Percentiles rank a stretch among this genome's conserved stretches.
These are phyloP conservation scores for Ataeniobius toweri DNA, from an alignment of 2,797 vertebrate genomes.

Conservation along the genomic window DNA sequence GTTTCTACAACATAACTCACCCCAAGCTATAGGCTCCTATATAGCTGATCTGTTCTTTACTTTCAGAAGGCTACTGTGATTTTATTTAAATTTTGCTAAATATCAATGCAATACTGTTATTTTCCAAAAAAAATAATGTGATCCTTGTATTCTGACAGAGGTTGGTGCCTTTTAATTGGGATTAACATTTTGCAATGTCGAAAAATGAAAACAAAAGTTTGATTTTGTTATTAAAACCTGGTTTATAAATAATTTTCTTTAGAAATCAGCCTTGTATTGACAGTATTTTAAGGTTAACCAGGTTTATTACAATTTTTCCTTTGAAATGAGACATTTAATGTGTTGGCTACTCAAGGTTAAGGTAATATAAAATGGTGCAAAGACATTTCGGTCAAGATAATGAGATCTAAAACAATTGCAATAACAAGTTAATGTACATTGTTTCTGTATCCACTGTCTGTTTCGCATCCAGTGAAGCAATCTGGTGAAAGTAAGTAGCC, in stretches of 20 bases:
- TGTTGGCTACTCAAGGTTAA: slow-evolving; percentile 27
- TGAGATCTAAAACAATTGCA: not conserved
- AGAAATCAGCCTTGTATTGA: slow-evolving; percentile 9
- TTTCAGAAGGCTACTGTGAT: slow-evolving; percentile 47
- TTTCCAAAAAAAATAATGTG: slow-evolving; percentile 15
- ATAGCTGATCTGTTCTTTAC: slow-evolving; percentile 5
- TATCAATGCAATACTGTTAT: slow-evolving; percentile 37
- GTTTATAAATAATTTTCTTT: not conserved
- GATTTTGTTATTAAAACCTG: not conserved
- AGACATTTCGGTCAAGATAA: slow-evolving; percentile 41
- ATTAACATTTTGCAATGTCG: slow-evolving; percentile 14
- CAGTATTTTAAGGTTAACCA: not conserved
- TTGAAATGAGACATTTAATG: slow-evolving; percentile 4
- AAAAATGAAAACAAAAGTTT: not conserved
- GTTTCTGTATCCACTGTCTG: not conserved
- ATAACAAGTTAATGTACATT: slow-evolving; percentile 8
- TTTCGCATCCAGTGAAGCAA: not conserved
- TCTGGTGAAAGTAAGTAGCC: too few relatives aligned
- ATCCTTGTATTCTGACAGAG: slow-evolving; percentile 32
- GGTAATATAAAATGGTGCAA: slow-evolving; percentile 31
- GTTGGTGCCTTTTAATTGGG: slow-evolving; percentile 48
- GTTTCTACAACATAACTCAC: slow-evolving; percentile 29
- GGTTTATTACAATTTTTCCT: not conserved
- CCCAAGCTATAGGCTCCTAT: slow-evolving; percentile 33
- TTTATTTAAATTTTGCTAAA: slow-evolving; percentile 33